These are phyloP conservation scores for Macrotrachela quadricornifera DNA, from an alignment of 1,140 invertebrate genomes.

Conservation along the genomic window DNA sequence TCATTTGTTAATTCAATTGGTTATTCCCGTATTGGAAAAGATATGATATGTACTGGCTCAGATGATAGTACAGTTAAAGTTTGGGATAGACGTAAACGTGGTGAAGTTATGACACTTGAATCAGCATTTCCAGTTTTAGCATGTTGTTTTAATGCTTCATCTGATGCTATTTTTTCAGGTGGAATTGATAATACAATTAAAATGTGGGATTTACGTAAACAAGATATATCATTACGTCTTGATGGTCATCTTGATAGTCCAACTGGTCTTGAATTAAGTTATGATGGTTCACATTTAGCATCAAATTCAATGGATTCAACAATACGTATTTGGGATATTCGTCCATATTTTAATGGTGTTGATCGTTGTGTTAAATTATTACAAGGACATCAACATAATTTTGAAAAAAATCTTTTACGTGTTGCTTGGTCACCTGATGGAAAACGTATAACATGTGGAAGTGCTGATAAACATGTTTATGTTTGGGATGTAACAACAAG, in stretches of 20 bases:
- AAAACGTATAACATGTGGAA: constrained; percentile 57
- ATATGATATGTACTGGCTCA: constrained; percentile 67
- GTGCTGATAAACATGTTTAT: constrained; percentile 80
- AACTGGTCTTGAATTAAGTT: constrained; percentile 69
- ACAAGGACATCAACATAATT: constrained; percentile 83
- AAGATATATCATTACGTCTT: constrained; percentile 59
- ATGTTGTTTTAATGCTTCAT: constrained; percentile 80
- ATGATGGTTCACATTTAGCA: constrained; percentile 74
- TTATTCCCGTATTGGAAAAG: constrained; percentile 57
- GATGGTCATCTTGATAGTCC: constrained; percentile 77
- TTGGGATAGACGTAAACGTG: constrained; percentile 61
- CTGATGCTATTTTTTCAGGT: constrained; percentile 64
- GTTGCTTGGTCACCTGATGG: constrained; percentile 72
- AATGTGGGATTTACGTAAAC: constrained; percentile 84
- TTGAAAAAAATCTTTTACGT: constrained; percentile 71
- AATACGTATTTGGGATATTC: constrained; percentile 45
- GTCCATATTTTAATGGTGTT: constrained; percentile 45
- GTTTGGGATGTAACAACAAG: constrained; percentile 78
- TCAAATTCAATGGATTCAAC: constrained; percentile 95
- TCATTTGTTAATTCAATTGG: constrained; percentile 49
- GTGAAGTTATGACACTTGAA: constrained; percentile 56
- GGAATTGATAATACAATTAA: constrained; percentile 96
- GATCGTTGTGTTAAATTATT: constrained; percentile 83
- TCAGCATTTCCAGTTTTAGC: constrained; percentile 61
- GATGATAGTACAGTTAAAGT: constrained; percentile 77